Evolutionary conservation across 2,113 vertebrate species (phyloP).

Genomic region (Noturus placidus): DNA sequence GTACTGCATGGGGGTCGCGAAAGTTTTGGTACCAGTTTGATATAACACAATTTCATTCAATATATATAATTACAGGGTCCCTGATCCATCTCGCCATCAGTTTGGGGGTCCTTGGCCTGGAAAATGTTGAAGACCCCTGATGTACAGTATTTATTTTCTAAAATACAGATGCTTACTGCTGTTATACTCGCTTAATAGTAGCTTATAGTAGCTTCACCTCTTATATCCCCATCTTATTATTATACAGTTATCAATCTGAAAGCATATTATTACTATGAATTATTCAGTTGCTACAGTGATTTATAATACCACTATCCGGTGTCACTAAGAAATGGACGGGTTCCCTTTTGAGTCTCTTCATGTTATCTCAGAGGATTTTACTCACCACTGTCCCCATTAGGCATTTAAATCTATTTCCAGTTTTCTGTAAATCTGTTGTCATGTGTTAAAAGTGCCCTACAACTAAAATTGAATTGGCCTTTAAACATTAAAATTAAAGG

Average conservation of each 20-base stretch:
- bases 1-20: too few relatives aligned
- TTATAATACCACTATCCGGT: background rate
- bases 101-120: too few relatives aligned
- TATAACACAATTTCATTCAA: too few relatives aligned
- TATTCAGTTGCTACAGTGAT: background rate
- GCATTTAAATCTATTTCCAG: background rate
- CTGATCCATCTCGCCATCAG: too few relatives aligned
- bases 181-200: background rate
- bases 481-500: slow-evolving; percentile 49
- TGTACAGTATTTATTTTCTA: too few relatives aligned
- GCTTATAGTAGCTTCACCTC: background rate
- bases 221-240: background rate
- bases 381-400: background rate
- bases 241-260: background rate
- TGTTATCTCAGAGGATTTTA: background rate
- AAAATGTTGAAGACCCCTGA: too few relatives aligned
- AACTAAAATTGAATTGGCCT: background rate
- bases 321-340: background rate
- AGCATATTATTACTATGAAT: background rate
- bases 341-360: background rate
- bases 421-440: background rate
- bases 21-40: too few relatives aligned
- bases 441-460: background rate
- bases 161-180: background rate
- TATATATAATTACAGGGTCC: too few relatives aligned